Evolutionary conservation across 2,888 invertebrate species (phyloP), one percentile per base, ranked within the genome.

Genomic region (Polymixis lichenea): DNA sequence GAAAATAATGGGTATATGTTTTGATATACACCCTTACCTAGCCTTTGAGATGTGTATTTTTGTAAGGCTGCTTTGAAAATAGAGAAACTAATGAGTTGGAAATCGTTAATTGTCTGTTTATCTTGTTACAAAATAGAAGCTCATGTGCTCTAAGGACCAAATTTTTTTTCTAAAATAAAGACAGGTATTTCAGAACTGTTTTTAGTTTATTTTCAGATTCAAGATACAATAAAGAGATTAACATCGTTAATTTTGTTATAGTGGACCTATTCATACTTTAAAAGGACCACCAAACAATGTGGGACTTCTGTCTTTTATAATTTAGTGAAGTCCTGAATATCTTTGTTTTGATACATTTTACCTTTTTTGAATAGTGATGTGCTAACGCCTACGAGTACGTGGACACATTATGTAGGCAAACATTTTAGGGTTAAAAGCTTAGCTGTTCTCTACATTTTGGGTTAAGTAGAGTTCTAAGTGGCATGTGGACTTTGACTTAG

Each of bases 321-420:
- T 25, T 25, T 9, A 4, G 17, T 70, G n/a, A 9, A 4, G 7
- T 49, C 32, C 17, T 51, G 62, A 76, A 74, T 71, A 58, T 55
- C 19, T 32, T 72, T 79, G 15, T 73, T 79, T 75, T 64, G 65
- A 69, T 83, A 62, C 22, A 32, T 79, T 49, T 68, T 72, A 72
- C 80, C 81, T 58, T 72, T 83, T 80, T 80, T 71, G 84, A 84
- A 84, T 84, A 84, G 68, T 76, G 76, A 86, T 65, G 79, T 83
- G 78, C 72, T 72, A 77, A 83, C 64, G 60, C 72, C 32, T 55
- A 51, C 61, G 8, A 43, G 64, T 25, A 46, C 56, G 58, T 62
- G 83, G 53, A 64, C 56, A 83, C 55, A 77, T 67, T 65, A 71
- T 85, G 61, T 72, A 62, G 15, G 78, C 72, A 68, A 83, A 83